phyloP scores from a whole-genome alignment of 2,113 vertebrate species.

The Dinomys branickii region DNA sequence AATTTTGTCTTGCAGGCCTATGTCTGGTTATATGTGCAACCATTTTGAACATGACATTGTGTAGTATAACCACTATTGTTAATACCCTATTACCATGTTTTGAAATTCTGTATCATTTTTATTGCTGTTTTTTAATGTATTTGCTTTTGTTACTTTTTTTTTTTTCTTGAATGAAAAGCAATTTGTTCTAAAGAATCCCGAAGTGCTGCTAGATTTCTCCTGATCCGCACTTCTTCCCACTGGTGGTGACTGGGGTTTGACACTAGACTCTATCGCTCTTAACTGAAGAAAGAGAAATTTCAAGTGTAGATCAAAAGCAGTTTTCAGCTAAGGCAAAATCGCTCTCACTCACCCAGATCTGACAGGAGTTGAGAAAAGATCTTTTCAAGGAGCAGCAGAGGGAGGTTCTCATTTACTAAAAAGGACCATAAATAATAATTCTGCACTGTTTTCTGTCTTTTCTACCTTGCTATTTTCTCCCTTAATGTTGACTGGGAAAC shows the following conservation, averaged over 20 bases:
- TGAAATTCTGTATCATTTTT: no score
- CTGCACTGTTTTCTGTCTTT: not conserved
- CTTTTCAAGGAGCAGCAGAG: not conserved
- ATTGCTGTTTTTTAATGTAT: no score
- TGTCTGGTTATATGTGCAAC: no score
- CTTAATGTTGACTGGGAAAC: not conserved
- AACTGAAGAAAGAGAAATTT: not conserved
- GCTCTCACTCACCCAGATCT: not conserved
- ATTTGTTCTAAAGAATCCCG: not conserved
- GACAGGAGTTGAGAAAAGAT: not conserved
- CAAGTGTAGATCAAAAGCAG: not conserved
- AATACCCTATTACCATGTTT: no score
- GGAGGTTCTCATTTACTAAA: not conserved
- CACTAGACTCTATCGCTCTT: not conserved
- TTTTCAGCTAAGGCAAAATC: not conserved
- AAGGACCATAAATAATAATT: not conserved
- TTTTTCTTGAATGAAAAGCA: no score
- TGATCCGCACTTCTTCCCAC: not conserved
- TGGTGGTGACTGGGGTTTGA: rapidly evolving
- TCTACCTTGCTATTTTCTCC: not conserved
- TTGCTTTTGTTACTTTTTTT: no score
- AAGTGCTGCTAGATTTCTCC: not conserved
- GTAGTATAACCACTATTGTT: no score
- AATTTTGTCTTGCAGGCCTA: no score
- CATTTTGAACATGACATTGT: no score